These are phyloP conservation scores for Cossypha caffra DNA, from an alignment of 2,797 vertebrate species.

Conservation along the genomic window DNA sequence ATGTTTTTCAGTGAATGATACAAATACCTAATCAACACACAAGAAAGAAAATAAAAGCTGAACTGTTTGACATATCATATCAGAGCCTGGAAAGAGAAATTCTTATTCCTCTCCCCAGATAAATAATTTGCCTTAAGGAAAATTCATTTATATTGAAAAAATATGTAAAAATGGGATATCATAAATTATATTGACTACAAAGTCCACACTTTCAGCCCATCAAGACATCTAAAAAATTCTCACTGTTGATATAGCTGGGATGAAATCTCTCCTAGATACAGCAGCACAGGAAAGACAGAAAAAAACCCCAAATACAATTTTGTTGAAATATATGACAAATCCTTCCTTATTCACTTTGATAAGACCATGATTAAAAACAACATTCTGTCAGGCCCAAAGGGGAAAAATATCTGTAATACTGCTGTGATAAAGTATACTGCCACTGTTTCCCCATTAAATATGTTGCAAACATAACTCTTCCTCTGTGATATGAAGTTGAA, in stretches of 20 bases:
- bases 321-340: background rate
- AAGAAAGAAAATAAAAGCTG: background rate
- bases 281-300: background rate
- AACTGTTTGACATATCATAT: background rate
- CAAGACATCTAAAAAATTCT: background rate
- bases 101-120: rapidly evolving
- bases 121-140: background rate
- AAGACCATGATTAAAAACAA: background rate
- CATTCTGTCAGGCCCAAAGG: background rate
- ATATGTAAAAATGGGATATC: background rate
- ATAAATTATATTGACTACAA: background rate
- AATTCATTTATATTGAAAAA: background rate
- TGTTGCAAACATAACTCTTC: background rate
- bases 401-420: background rate
- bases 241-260: background rate
- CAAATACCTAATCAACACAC: background rate
- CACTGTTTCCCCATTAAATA: background rate
- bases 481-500: background rate
- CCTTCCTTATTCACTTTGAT: background rate
- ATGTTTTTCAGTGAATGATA: background rate
- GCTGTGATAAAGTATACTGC: background rate
- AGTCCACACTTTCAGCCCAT: background rate
- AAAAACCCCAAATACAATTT: background rate
- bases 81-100: background rate
- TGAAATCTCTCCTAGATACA: background rate